Conservation (phyloP, 2,113 vertebrate species). For the Rynchops niger region DNA sequence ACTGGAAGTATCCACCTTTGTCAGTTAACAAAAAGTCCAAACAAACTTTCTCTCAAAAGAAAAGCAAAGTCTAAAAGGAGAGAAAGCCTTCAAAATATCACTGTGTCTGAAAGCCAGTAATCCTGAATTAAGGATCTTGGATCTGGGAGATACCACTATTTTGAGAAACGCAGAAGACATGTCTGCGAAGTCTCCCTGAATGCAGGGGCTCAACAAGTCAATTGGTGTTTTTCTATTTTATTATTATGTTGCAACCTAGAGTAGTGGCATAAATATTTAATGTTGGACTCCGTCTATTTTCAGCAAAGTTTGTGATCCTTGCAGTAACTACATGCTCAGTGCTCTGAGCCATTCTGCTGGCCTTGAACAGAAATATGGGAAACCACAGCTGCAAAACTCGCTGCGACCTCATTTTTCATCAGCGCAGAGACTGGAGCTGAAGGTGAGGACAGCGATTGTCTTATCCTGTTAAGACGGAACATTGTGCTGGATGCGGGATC, state of each 20-base stretch:
- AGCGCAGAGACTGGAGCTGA: background rate
- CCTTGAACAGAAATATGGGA: background rate
- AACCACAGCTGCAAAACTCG: background rate
- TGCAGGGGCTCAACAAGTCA: background rate
- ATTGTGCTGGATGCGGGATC: background rate
- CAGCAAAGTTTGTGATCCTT: background rate
- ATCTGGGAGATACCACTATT: background rate
- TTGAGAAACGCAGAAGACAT: background rate
- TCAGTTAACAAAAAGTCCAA: background rate
- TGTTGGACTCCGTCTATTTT: background rate
- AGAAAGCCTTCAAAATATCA: background rate
- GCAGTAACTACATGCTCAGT: background rate
- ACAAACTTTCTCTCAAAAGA: background rate
- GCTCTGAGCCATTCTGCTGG: background rate
- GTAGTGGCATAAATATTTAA: background rate
- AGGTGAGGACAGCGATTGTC: background rate
- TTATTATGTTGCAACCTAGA: background rate
- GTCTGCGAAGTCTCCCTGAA: background rate
- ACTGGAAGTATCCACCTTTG: background rate
- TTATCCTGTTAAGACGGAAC: background rate
- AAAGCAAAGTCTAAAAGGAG: background rate
- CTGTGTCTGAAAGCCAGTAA: background rate
- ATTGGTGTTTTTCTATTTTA: background rate
- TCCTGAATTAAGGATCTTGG: background rate
- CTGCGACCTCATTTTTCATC: background rate